Evolutionary conservation across 2,888 invertebrate genomes (phyloP), one percentile per base, ranked within the genome.

Genomic region (Lasius platythorax): DNA sequence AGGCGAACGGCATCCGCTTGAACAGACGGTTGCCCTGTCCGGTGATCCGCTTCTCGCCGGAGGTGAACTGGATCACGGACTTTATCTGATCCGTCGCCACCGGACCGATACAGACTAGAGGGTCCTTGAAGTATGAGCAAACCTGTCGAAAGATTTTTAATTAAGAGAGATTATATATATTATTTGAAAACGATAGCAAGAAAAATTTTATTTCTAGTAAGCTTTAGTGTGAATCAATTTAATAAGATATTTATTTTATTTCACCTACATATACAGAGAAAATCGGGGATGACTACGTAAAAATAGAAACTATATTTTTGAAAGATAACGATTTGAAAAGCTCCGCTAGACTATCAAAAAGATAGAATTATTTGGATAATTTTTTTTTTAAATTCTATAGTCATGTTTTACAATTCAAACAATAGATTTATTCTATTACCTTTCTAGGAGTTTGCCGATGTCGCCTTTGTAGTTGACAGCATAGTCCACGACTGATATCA

Each of bases 101-200:
- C 0, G 97, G 97, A 0, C 98, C 98, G 93, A 98, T 97, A 96
- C 98, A 98, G 30, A 98, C 97, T 70, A 98, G 95, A 0, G 98
- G 97, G 93, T 98, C 98, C 94, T 98, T 98, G 96, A 98, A 98
- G 95, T 98, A 98, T n/a, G 98, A 97, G 95, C 98, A 98, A 89
- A 97, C 97, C 97, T 97, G 95, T 1, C 91, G 93, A 43, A 87
- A 53, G 11, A 33, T 68, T 43, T 37, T 64, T 28, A 61, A 66
- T 75, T 28, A 23, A 56, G 12, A 40, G 4, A 50, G 33, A 18
- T 79, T 18, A 37, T 37, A 37, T 37, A 11, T 23, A 23, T 23
- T 23, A 23, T 28, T 40, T 53, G n/a, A 18, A 18, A 61, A 30
- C 2, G 9, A 28, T 15, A 18, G 5, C 3, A 8, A 3, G 3